Evolutionary conservation across 2,888 invertebrate species (phyloP), one percentile per base, ranked within the genome.

Genomic region (Eurois occulta): DNA sequence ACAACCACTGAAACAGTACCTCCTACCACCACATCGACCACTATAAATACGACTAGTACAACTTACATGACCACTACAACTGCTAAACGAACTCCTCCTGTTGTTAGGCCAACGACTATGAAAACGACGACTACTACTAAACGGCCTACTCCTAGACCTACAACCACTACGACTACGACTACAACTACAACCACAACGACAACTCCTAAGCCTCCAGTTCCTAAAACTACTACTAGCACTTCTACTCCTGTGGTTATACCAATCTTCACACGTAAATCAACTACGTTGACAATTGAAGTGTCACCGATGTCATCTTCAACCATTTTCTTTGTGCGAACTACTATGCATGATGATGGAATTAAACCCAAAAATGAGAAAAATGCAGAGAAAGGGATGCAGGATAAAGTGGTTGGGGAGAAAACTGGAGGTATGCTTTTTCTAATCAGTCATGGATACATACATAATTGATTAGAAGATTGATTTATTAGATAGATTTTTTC

Each of bases 1-100:
- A 88, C 90, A 73, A 89, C 90, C 58, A 77, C 88, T 35, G 71
- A 72, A 52, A 38, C 62, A 28, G 24, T 46, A 18, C 75, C 70
- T 55, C 48, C 28, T 72, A 76, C 83, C 8, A 75, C 75, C n/a
- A 67, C 58, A 1, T 77, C 86, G 58, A 80, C 78, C 2, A 32
- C 81, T 52, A n/a, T n/a, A n/a, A n/a, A n/a, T n/a, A 74, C 75
- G 24, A 78, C 80, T 8, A 69, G n/a, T 21, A 48, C 35, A 5
- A 66, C 46, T n/a, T 75, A 84, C 46, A 86, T 85, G n/a, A 80
- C 82, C 16, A 24, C 80, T 55, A 84, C 84, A 35, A 85, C 85
- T 24, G 67, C 41, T 2, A 72, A 6, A 66, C 68, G 11, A 32
- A 6, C 16, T 43, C 43, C 43, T 11, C n/a, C 60, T 32, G 41